Conservation (phyloP, 2,888 invertebrate species). For the Habroteleia sp. region DNA sequence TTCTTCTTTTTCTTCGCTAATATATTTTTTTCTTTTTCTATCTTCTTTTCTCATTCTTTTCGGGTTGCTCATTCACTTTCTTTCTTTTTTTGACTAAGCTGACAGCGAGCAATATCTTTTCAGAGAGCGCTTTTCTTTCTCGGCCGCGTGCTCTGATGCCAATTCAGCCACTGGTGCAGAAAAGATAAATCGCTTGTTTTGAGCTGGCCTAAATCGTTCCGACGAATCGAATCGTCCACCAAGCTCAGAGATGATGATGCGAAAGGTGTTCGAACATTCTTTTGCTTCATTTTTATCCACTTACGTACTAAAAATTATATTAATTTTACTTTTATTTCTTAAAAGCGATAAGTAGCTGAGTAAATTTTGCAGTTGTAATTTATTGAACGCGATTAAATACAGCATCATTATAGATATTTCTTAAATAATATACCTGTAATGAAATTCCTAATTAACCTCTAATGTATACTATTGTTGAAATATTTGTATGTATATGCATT, state of each 20-base stretch:
- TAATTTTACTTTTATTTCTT: background rate
- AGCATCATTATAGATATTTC: no score
- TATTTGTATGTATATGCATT: no score
- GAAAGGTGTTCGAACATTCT: slow-evolving; percentile 40
- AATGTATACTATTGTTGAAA: no score
- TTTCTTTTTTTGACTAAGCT: slow-evolving; percentile 53
- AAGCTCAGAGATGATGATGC: slow-evolving; percentile 24
- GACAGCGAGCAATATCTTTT: slow-evolving; percentile 71
- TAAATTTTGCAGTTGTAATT: no score
- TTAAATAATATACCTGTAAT: no score
- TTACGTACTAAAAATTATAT: slow-evolving; percentile 11
- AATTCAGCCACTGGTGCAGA: slow-evolving; percentile 74
- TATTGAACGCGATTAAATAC: no score
- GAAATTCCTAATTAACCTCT: no score
- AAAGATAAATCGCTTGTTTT: slow-evolving; percentile 79
- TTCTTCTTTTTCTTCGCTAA: slow-evolving; percentile 50
- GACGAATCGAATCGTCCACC: slow-evolving; percentile 64
- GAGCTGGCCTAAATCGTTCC: slow-evolving; percentile 70
- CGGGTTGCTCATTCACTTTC: slow-evolving; percentile 31
- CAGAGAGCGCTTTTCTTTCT: slow-evolving; percentile 71
- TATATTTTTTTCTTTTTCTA: slow-evolving; percentile 36
- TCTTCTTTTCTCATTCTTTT: slow-evolving; percentile 37
- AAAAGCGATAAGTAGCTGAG: background rate
- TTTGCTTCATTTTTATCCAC: slow-evolving; percentile 14
- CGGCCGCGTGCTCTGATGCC: slow-evolving; percentile 67